Base-by-base conservation (phyloP, 1,140 invertebrate genomes). In the Goniozus legneri region DNA sequence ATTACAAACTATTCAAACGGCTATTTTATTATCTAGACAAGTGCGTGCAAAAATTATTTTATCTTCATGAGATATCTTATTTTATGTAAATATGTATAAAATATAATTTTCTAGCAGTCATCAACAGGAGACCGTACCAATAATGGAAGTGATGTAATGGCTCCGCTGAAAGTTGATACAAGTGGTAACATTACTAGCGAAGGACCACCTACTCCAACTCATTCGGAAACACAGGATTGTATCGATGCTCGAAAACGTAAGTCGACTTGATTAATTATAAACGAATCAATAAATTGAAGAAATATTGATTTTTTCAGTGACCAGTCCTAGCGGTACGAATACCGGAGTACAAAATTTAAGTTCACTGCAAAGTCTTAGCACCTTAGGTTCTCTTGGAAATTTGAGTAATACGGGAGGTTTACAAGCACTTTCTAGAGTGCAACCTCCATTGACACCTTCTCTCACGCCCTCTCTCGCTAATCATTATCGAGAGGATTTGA, bases 401-500 rank as follows among this genome's bases (percentile, higher is more conserved):
- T 68, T 77, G 46, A 76, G 71, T 45, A 77, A 77, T 50, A 66
- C 70, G 16, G 73, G 74, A 36, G 76, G 75, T 40, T 64, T 78
- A 27, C 74, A 77, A 52, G 76, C 77, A 18, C 61, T 78, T 3
- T 72, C 74, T 14, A 69, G 74, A 67, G 74, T 75, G 14, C 74
- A 76, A 31, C 73, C 74, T 48, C 74, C 74, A 10, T 48, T 75
- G 13, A 75, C 67, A 47, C 87, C 87, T 32, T 84, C 86, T 67
- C 78, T 96, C 58, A 92, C 91, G 61, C 89, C 92, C 27, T 92
- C 89, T 51, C 79, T 96, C 56, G 87, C 89, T 50, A 92, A 95
- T 77, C 91, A 95, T 78, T 92, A 91, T 76, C 83, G 92, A 54
- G 84, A 91, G 69, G 89, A 95, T 76, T 80, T 97, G 55, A 91